phyloP scores from a whole-genome alignment of 2,113 vertebrate species.

The Penelope pileata region DNA sequence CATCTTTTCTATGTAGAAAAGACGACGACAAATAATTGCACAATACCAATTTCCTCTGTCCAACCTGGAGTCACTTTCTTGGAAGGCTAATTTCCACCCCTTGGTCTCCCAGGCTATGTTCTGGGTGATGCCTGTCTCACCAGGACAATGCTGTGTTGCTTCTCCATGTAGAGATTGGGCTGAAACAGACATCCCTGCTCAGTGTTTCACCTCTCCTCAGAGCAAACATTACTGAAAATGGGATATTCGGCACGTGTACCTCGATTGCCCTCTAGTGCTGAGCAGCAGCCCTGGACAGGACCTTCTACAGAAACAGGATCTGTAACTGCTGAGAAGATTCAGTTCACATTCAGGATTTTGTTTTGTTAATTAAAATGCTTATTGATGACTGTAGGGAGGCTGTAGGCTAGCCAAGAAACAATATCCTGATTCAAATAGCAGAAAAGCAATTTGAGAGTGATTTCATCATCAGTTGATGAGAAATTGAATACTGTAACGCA shows the following conservation, averaged over 20 bases:
- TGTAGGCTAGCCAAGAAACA: not conserved
- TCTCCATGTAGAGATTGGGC: not conserved
- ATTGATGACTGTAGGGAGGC: constrained; percentile 33
- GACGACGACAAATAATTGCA: not conserved
- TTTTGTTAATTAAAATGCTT: constrained; percentile 58
- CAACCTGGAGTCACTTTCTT: not conserved
- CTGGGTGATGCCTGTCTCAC: not conserved
- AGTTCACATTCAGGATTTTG: not conserved
- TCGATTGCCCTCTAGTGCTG: constrained; percentile 70
- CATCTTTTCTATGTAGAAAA: not conserved
- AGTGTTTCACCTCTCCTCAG: not conserved
- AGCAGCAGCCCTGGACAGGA: not conserved
- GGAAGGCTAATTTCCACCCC: not conserved
- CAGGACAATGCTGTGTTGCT: not conserved
- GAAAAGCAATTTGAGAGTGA: constrained; percentile 33
- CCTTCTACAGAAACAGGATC: not conserved
- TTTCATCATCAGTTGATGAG: constrained; percentile 37
- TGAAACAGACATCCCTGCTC: not conserved
- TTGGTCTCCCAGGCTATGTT: not conserved
- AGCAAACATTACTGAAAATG: rapidly evolving
- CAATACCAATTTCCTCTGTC: not conserved
- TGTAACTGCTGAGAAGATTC: not conserved
- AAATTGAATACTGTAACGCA: constrained; percentile 6
- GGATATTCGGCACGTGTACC: not conserved
- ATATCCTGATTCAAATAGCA: constrained; percentile 40